Evolutionary conservation across 2,797 vertebrate species (phyloP).

Genomic region (Yasuhikotakia modesta): DNA sequence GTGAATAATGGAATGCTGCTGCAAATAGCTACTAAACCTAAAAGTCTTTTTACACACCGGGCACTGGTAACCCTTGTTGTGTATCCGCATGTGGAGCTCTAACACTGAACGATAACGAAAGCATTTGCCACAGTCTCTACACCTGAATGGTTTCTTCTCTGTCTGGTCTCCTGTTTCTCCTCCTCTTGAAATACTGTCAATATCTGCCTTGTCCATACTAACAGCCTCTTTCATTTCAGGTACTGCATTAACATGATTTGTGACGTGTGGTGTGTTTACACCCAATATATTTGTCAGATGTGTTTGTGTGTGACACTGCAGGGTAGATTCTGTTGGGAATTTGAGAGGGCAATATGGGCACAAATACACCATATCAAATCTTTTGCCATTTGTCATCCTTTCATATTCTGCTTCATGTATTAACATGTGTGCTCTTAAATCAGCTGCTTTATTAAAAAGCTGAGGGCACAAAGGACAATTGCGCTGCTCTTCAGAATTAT

Average conservation of each 20-base stretch:
- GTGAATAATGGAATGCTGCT: slow-evolving; percentile 82
- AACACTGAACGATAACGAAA: slow-evolving; percentile 82
- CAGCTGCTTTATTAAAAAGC: slow-evolving; percentile 64
- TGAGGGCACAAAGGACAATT: slow-evolving; percentile 78
- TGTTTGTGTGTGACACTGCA: slow-evolving; percentile 71
- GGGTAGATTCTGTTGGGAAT: slow-evolving; percentile 69
- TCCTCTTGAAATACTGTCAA: slow-evolving; percentile 61
- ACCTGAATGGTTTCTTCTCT: slow-evolving; percentile 71
- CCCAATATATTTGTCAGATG: slow-evolving; percentile 57
- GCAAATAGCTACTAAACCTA: slow-evolving; percentile 80
- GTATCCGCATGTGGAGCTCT: slow-evolving; percentile 82
- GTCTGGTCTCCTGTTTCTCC: slow-evolving; percentile 58
- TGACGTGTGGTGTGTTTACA: slow-evolving; percentile 8
- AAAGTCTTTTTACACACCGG: slow-evolving; percentile 80
- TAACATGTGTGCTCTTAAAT: slow-evolving; percentile 77
- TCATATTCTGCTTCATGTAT: slow-evolving; percentile 77
- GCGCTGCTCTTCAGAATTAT: slow-evolving; percentile 62
- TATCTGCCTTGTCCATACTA: slow-evolving; percentile 50
- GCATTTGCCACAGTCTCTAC: slow-evolving; percentile 76
- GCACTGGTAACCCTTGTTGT: slow-evolving; percentile 81
- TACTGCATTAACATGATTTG: slow-evolving; percentile 59
- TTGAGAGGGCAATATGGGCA: slow-evolving; percentile 75
- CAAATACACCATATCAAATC: slow-evolving; percentile 66
- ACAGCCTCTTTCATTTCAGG: slow-evolving; percentile 64
- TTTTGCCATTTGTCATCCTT: slow-evolving; percentile 61